Evolutionary conservation across 2,797 vertebrate genomes (phyloP).

Genomic region (Lates japonicus): DNA sequence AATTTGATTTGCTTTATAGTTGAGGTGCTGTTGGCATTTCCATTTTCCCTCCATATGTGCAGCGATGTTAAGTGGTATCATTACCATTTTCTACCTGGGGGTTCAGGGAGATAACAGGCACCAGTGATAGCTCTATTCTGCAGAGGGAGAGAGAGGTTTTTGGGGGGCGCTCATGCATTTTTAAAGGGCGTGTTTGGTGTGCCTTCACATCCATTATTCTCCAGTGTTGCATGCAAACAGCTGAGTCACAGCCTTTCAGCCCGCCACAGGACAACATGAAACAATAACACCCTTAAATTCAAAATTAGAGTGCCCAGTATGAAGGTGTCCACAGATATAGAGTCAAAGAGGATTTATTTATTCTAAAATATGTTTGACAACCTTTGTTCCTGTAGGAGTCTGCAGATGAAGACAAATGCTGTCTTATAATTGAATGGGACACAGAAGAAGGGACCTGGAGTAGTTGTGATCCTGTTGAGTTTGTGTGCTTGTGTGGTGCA

Average conservation of each 20-base stretch:
- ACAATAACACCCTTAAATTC: conserved; percentile 49
- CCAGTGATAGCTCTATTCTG: conserved; percentile 95
- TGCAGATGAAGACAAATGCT: conserved; percentile 15
- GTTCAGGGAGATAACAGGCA: conserved; percentile 95
- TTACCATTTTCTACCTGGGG: conserved; percentile 99
- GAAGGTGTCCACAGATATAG: conserved; percentile 4
- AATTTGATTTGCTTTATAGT: conserved; percentile 99
- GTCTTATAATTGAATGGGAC: conserved; percentile 25
- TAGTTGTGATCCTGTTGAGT: neutral
- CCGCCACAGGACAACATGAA: conserved; percentile 70
- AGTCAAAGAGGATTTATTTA: conserved; percentile 35
- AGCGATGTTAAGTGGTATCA: conserved; percentile 94
- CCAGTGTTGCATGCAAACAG: conserved; percentile 83
- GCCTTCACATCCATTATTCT: conserved; percentile 89
- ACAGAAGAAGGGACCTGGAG: neutral
- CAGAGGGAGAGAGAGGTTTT: conserved; percentile 87
- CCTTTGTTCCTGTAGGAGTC: conserved; percentile 22
- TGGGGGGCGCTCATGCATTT: conserved; percentile 90
- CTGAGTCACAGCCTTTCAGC: conserved; percentile 90
- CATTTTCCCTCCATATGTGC: conserved; percentile 91
- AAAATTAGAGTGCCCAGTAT: conserved; percentile 24
- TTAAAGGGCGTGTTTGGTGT: conserved; percentile 88
- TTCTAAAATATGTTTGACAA: conserved; percentile 38
- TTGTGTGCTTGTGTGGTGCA: neutral
- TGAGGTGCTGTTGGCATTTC: conserved; percentile 97